Base-by-base conservation (phyloP, 2,797 vertebrate species). In the Anolis apletophallus region DNA sequence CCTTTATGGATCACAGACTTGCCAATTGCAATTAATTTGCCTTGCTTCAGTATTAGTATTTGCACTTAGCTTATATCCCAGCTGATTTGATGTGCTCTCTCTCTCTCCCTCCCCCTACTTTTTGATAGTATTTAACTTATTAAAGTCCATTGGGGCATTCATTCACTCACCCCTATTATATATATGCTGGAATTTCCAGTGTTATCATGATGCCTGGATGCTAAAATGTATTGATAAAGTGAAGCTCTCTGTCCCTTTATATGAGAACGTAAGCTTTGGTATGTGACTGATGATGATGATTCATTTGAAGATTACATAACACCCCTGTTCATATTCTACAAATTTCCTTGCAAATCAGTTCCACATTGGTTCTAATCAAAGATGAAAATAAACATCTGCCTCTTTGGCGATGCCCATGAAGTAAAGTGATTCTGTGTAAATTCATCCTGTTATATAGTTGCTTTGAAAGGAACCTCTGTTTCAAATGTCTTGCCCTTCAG, bases 271-370 rank as follows among this genome's bases (percentile, higher is more conserved):
- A 0, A 85, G 84, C 87, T 85, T 88, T 84, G 17, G 34, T 64
- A 89, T 91, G 90, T 85, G 21, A 83, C 5, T 82, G 76, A 88
- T 84, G 5, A 77, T 87, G 79, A 55, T 94, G 92, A 93, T 73
- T 94, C 94, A 91, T 71, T 34, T 88, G 80, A 81, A 90, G 77
- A 83, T 91, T 32, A 12, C 34, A 61, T 86, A 0, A 3, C 64
- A 64, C 52, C 85, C n/a, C 46, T 87, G 61, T 85, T 50, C 77
- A 82, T 23, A 21, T 90, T 88, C 85, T 75, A 59, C 79, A 77
- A 87, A 92, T 85, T 85, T n/a, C 89, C 54, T 67, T 3, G 16
- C 1, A 0, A 69, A 12, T 80, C 80, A 1, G 4, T 0, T 87
- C 74, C 77, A 21, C 2, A 13, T 32, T 75, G 21, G 12, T 86